phyloP scores from a whole-genome alignment of 2,113 vertebrate genomes.

The Eptesicus fuscus region DNA sequence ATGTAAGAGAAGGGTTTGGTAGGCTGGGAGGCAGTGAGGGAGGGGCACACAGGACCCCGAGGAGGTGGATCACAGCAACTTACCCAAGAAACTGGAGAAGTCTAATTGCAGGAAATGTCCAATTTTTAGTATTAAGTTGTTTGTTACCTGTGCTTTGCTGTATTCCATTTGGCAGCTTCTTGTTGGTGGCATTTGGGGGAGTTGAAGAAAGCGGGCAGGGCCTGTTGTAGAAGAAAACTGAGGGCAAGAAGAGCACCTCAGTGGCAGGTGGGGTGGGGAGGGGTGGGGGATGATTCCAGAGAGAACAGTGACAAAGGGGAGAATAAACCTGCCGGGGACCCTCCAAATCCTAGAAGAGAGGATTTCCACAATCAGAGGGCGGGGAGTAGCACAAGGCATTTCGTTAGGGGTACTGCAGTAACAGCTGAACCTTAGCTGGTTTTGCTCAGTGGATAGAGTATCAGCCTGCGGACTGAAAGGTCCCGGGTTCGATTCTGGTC shows the following conservation, averaged over 20 bases:
- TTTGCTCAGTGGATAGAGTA: too few species aligned
- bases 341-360: not conserved
- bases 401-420: not conserved
- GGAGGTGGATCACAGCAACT: too few species aligned
- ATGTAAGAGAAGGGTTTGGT: too few species aligned
- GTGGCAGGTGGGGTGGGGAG: too few species aligned
- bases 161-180: not conserved
- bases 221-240: not conserved
- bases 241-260: not conserved
- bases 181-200: not conserved
- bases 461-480: too few species aligned
- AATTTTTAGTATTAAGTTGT: not conserved
- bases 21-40: not conserved
- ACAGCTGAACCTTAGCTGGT: too few species aligned
- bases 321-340: not conserved
- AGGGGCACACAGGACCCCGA: rapidly evolving
- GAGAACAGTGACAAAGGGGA: not conserved
- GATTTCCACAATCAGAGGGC: not conserved
- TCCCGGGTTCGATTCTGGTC: too few species aligned
- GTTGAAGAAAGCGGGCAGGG: not conserved
- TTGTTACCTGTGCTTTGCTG: not conserved
- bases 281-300: not conserved
- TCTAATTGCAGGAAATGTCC: not conserved
- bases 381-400: not conserved
- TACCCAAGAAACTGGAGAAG: not conserved